Base-by-base conservation (phyloP, 2,797 vertebrate species). In the Parambassis ranga region DNA sequence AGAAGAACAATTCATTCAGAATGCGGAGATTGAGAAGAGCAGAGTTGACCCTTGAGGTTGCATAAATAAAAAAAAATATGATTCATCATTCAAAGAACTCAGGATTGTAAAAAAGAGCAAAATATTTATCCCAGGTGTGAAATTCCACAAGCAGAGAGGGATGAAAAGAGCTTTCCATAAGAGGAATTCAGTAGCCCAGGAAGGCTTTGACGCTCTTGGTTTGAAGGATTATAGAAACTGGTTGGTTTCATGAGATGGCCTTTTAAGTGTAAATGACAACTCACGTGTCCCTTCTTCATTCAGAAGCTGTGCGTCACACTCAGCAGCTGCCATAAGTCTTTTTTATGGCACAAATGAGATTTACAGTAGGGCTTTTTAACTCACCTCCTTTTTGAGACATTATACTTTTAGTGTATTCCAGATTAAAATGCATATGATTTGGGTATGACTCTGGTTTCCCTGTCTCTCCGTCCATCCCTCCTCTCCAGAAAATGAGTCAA, bases 401-500 rank as follows among this genome's bases (percentile, higher is more conserved):
- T 61, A 62, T 14, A 33, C 30, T 44, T 51, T 33, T 20, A 24
- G 30, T 30, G 28, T 27, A 35, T 64, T 61, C 68, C 11, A 33
- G 10, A n/a, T 35, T 10, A 38, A 50, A 60, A 14, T 0, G 7
- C n/a, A n/a, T n/a, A n/a, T n/a, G n/a, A n/a, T n/a, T n/a, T n/a
- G n/a, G n/a, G n/a, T n/a, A n/a, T n/a, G n/a, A 22, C n/a, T 16
- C 7, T 18, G 2, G 2, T 47, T 30, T 71, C 36, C 7, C 7
- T 36, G 4, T 6, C n/a, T 41, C 16, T n/a, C 33, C 10, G 0
- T 33, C 2, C 48, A n/a, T 23, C 37, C 14, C 15, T 50, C 9
- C n/a, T 44, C 49, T 65, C 0, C 70, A 89, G 97, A 96, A 98
- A 83, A 87, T 99, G 87, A 95, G 96, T 51, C 96, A 98, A 83